Evolutionary conservation across 2,113 vertebrate genomes (phyloP).

Genomic region (Heloderma charlesbogerti): DNA sequence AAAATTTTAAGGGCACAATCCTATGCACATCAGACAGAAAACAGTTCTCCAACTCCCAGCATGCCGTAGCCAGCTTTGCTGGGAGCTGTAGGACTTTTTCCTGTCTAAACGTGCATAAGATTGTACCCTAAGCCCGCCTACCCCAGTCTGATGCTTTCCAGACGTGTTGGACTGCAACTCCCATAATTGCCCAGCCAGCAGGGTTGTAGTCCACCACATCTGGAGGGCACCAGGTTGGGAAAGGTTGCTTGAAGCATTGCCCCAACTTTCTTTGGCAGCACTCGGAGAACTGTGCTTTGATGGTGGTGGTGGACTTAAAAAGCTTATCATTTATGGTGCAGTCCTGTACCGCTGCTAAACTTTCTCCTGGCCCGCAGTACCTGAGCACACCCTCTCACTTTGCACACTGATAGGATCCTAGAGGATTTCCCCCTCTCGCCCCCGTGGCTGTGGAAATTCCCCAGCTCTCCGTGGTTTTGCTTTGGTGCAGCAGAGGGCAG

Average conservation of each 20-base stretch:
- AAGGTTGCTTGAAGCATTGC: background rate
- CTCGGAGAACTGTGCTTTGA: background rate
- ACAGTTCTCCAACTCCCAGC: too few relatives aligned
- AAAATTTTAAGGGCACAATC: too few relatives aligned
- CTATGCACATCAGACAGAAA: too few relatives aligned
- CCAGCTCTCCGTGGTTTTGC: background rate
- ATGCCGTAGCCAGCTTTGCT: too few relatives aligned
- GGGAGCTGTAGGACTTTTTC: too few relatives aligned
- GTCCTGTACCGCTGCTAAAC: background rate
- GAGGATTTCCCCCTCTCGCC: background rate
- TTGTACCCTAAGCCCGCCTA: too few relatives aligned
- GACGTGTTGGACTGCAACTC: too few relatives aligned
- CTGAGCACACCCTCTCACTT: background rate
- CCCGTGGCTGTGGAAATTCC: background rate
- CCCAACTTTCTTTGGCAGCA: background rate
- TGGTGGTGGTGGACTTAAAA: background rate
- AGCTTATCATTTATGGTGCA: background rate
- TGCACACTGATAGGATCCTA: background rate
- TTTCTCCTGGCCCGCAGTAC: background rate
- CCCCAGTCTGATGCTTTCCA: too few relatives aligned
- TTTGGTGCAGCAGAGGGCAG: constrained; percentile 28
- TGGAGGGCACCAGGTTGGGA: too few relatives aligned
- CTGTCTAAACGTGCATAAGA: too few relatives aligned
- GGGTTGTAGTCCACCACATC: too few relatives aligned
- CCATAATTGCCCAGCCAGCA: too few relatives aligned